A percentile compares a stretch with the other conserved stretches of the same genome.
Conservation (phyloP, 2,888 invertebrate species). For the Camponotus fellah region DNA sequence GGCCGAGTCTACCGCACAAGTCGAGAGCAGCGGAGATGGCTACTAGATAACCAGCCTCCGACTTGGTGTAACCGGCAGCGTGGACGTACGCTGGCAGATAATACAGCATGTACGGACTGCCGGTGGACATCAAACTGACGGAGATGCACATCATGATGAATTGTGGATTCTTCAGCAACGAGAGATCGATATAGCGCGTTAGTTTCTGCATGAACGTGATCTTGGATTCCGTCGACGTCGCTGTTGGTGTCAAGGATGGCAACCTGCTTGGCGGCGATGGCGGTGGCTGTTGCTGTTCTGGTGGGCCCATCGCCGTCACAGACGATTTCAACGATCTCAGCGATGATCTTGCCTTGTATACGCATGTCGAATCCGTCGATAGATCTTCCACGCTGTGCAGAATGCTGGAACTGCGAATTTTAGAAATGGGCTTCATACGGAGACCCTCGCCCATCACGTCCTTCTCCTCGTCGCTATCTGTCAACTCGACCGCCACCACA, state of each 20-base stretch:
- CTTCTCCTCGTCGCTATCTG: slow-evolving; percentile 87
- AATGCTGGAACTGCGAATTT: slow-evolving; percentile 91
- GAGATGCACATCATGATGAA: slow-evolving; percentile 91
- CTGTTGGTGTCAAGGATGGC: slow-evolving; percentile 24
- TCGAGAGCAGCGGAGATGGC: slow-evolving; percentile 92
- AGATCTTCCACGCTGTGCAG: slow-evolving; percentile 92
- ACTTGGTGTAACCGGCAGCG: slow-evolving; percentile 89
- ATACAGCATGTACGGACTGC: slow-evolving; percentile 92
- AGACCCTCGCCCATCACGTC: slow-evolving; percentile 88
- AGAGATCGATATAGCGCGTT: slow-evolving; percentile 89
- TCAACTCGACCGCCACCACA: slow-evolving; percentile 81
- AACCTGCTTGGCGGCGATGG: slow-evolving; percentile 40
- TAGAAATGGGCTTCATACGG: slow-evolving; percentile 88
- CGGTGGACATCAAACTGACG: slow-evolving; percentile 92
- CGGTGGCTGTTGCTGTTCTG: slow-evolving; percentile 63
- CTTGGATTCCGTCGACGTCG: slow-evolving; percentile 32
- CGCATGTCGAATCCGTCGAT: slow-evolving; percentile 92
- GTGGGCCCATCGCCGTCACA: slow-evolving; percentile 76
- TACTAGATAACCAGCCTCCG: slow-evolving; percentile 90
- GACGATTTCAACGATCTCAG: slow-evolving; percentile 81
- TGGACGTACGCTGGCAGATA: slow-evolving; percentile 92
- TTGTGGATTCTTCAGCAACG: slow-evolving; percentile 89
- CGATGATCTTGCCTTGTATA: slow-evolving; percentile 89
- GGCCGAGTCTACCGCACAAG: slow-evolving; percentile 90
- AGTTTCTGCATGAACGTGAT: slow-evolving; percentile 83